These are phyloP conservation scores for Dallia pectoralis DNA, from an alignment of 2,797 vertebrate genomes.

Conservation along the genomic window DNA sequence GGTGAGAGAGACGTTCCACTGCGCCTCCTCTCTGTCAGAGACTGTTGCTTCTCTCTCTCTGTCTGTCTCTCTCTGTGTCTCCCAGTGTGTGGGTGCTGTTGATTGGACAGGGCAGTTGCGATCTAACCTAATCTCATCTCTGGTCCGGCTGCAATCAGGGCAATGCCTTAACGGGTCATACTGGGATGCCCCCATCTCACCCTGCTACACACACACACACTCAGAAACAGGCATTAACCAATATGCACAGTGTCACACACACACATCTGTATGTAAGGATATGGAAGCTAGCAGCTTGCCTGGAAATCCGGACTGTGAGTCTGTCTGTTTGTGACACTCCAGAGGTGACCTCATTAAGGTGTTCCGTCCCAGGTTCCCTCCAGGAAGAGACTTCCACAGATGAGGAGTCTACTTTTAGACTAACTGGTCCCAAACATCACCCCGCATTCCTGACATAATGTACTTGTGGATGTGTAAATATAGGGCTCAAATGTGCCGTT, in stretches of 20 bases:
- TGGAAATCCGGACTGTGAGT: neutral
- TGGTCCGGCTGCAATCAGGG: conserved; percentile 47
- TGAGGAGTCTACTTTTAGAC: conserved; percentile 68
- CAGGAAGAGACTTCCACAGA: conserved; percentile 20
- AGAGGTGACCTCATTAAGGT: conserved; percentile 38
- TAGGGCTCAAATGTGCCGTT: no score
- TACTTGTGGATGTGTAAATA: no score
- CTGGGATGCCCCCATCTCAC: conserved; percentile 14
- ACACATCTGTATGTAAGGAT: neutral
- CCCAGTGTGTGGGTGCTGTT: conserved; percentile 46
- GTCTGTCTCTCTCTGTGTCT: conserved; percentile 5
- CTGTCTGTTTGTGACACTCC: neutral
- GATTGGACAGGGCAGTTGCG: conserved; percentile 34
- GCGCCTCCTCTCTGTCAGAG: conserved; percentile 46
- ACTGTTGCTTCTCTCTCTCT: conserved; percentile 26
- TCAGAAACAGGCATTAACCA: no score
- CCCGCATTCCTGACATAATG: no score
- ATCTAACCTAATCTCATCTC: conserved; percentile 41
- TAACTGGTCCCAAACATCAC: conserved; percentile 33
- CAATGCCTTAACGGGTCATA: conserved; percentile 19
- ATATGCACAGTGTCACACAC: neutral
- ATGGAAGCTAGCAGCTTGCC: no score
- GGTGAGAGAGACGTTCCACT: conserved; percentile 30
- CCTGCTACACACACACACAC: neutral
- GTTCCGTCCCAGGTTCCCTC: conserved; percentile 8